A percentile compares a stretch with the other conserved stretches of the same genome.
Conservation (phyloP, 2,888 invertebrate genomes). For the Phrixothrix hirtus region DNA sequence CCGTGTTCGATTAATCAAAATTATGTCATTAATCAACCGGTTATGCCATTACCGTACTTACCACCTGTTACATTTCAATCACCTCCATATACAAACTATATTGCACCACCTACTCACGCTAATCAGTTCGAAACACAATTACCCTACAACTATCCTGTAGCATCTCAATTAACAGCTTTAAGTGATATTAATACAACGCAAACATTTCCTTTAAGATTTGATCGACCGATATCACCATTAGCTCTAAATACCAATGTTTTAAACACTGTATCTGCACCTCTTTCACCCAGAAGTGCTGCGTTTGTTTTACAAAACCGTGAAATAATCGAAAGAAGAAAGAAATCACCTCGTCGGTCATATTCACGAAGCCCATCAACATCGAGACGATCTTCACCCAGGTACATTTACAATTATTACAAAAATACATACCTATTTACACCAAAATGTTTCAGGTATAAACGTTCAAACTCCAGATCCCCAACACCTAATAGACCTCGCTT, state of each 20-base stretch:
- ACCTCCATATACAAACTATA: slow-evolving; percentile 4
- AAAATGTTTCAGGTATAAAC: slow-evolving; percentile 4
- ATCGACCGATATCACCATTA: slow-evolving; percentile 49
- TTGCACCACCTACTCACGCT: background rate
- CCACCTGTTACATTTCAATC: slow-evolving; percentile 3
- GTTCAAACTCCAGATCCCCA: slow-evolving; percentile 12
- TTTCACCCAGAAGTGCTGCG: slow-evolving; percentile 55
- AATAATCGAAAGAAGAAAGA: slow-evolving; percentile 53
- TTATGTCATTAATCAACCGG: background rate
- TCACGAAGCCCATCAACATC: slow-evolving; percentile 54
- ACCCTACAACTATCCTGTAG: background rate
- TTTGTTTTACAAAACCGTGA: slow-evolving; percentile 55
- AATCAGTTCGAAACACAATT: slow-evolving; percentile 1
- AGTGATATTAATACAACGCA: slow-evolving; percentile 6
- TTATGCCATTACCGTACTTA: slow-evolving; percentile 2
- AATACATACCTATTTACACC: too few species aligned
- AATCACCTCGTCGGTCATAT: slow-evolving; percentile 52
- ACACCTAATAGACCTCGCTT: slow-evolving; percentile 22
- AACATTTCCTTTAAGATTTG: slow-evolving; percentile 35
- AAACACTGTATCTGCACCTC: slow-evolving; percentile 48
- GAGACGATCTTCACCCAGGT: too few species aligned
- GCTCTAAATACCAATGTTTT: slow-evolving; percentile 47
- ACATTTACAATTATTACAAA: too few species aligned
- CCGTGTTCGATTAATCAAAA: slow-evolving; percentile 3
- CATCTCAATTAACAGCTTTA: background rate